Conservation (phyloP, 2,888 invertebrate genomes). For the Hirtodrosophila duncani region DNA sequence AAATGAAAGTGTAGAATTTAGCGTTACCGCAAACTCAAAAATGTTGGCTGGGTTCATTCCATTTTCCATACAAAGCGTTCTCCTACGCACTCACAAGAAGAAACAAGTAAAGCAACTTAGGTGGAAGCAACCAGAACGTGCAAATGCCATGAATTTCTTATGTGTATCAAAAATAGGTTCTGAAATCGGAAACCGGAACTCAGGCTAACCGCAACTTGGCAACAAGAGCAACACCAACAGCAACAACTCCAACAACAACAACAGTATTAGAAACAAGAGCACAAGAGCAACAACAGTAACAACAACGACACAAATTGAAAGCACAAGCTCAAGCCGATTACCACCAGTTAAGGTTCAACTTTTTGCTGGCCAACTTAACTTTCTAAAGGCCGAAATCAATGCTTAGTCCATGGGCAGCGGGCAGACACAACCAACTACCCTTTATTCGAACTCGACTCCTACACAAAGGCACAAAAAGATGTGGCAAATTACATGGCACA, state of each 20-base stretch:
- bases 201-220: slow-evolving; percentile 51
- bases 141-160: slow-evolving; percentile 67
- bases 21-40: too few species aligned
- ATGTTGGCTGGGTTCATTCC: slow-evolving; percentile 13
- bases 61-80: slow-evolving; percentile 26
- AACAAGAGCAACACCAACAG: slow-evolving; percentile 14
- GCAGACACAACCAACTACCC: neutral
- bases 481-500: slow-evolving; percentile 21
- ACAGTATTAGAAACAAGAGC: neutral
- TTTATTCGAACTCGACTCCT: neutral
- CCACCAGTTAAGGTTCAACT: slow-evolving; percentile 48
- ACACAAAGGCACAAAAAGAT: neutral
- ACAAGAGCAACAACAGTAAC: slow-evolving; percentile 18
- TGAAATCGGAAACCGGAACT: slow-evolving; percentile 70
- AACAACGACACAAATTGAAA: too few species aligned
- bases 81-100: slow-evolving; percentile 31
- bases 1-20: too few species aligned
- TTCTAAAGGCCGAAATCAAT: slow-evolving; percentile 36
- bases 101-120: slow-evolving; percentile 62
- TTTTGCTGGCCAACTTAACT: slow-evolving; percentile 43
- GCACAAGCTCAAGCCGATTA: slow-evolving; percentile 54
- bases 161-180: slow-evolving; percentile 46
- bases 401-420: neutral
- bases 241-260: neutral
- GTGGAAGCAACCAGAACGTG: slow-evolving; percentile 50